These are phyloP conservation scores for Natator depressus DNA, from an alignment of 2,113 vertebrate genomes.

Conservation along the genomic window DNA sequence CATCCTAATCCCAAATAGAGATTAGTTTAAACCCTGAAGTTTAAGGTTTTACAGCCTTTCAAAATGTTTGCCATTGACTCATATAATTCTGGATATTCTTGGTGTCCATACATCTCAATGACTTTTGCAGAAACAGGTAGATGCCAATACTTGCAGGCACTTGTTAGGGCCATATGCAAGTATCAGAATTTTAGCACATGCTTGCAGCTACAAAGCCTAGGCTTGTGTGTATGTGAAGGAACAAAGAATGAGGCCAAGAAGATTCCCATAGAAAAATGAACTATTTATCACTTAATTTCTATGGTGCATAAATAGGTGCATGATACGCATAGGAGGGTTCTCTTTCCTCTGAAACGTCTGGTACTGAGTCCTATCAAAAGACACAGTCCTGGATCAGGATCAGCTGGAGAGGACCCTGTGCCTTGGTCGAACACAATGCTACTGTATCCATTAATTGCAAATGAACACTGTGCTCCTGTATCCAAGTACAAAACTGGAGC, in stretches of 20 bases:
- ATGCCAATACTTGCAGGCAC: neutral
- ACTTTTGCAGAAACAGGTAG: neutral
- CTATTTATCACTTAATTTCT: neutral
- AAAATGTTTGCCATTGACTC: neutral
- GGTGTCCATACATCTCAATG: neutral
- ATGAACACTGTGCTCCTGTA: slow-evolving; percentile 11
- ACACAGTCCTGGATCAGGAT: neutral
- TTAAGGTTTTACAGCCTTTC: neutral
- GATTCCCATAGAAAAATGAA: neutral
- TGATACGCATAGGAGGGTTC: neutral
- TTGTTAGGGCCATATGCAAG: neutral
- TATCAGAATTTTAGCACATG: neutral
- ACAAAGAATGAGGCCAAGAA: neutral
- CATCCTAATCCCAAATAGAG: neutral
- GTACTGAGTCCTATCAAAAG: neutral
- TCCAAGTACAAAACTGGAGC: neutral
- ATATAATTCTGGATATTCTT: neutral
- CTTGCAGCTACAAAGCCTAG: neutral
- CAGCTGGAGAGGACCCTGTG: neutral
- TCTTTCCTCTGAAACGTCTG: neutral
- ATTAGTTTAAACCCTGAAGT: neutral
- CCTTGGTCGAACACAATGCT: neutral
- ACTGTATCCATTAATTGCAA: slow-evolving; percentile 1
- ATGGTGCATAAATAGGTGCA: neutral
- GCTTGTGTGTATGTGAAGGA: neutral